phyloP scores from a whole-genome alignment of 2,888 invertebrate genomes.

The Argynnis bischoffii region DNA sequence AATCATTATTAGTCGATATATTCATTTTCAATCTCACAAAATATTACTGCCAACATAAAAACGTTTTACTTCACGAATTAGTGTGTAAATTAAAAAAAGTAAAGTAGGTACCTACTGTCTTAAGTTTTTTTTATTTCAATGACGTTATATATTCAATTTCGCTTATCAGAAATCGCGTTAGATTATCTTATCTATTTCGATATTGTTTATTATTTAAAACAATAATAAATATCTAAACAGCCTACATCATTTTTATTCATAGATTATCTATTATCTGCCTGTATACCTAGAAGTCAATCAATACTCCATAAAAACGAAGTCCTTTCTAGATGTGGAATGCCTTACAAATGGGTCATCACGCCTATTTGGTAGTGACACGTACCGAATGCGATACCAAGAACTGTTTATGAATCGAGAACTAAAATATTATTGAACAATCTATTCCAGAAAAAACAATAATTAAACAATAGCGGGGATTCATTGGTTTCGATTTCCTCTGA shows the following conservation, averaged over 20 bases:
- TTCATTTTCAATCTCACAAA: too few species aligned
- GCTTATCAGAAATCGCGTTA: conserved; percentile 6
- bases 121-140: too few species aligned
- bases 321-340: not conserved
- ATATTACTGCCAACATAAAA: not conserved
- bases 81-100: too few species aligned
- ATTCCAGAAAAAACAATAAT: too few species aligned
- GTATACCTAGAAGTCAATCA: not conserved
- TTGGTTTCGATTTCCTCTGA: too few species aligned
- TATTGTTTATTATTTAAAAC: conserved; percentile 15
- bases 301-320: not conserved
- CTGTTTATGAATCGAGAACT: not conserved
- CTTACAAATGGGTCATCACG: conserved; percentile 18
- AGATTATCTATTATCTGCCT: not conserved
- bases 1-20: not conserved
- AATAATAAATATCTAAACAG: conserved; percentile 3
- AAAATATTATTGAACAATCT: not conserved
- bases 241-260: conserved; percentile 7
- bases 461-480: too few species aligned
- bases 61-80: not conserved
- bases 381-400: conserved; percentile 4
- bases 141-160: not conserved
- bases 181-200: conserved; percentile 11
- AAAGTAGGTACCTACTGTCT: too few species aligned
- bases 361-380: conserved; percentile 29